Conservation (phyloP, 2,113 vertebrate genomes). For the Urocynchramus pylzowi region DNA sequence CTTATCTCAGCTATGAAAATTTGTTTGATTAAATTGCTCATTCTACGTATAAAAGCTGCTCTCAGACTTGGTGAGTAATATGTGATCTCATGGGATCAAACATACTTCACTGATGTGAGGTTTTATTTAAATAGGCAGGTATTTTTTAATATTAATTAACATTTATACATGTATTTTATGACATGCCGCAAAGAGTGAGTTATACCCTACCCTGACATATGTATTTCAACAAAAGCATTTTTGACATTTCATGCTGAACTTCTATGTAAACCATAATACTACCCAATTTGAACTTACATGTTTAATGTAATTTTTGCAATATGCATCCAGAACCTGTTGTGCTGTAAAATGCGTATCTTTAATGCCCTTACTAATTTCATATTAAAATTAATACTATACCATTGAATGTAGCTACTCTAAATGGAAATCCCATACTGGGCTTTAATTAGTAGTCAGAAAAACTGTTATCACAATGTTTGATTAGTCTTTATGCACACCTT, state of each 20-base stretch:
- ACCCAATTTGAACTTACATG: not conserved
- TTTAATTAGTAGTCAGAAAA: not conserved
- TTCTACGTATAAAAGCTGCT: not conserved
- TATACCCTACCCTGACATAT: rapidly evolving
- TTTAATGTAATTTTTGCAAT: not conserved
- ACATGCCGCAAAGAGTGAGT: not conserved
- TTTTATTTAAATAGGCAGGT: not conserved
- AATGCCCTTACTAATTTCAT: not conserved
- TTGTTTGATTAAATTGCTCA: not conserved
- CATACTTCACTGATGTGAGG: not conserved
- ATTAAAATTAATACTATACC: not conserved
- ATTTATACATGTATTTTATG: not conserved
- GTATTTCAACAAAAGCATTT: not conserved
- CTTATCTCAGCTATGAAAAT: not conserved
- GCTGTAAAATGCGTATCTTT: not conserved
- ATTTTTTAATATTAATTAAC: not conserved
- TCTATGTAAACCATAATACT: not conserved
- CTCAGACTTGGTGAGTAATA: not conserved
- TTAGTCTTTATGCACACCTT: constrained; percentile 71
- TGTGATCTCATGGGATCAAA: not conserved
- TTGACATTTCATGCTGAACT: not conserved
- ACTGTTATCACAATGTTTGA: not conserved
- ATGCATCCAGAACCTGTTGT: not conserved
- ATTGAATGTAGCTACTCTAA: not conserved
- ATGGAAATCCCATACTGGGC: not conserved